Evolutionary conservation across 2,797 vertebrate species (phyloP).

Genomic region (Sebastes nivosus): DNA sequence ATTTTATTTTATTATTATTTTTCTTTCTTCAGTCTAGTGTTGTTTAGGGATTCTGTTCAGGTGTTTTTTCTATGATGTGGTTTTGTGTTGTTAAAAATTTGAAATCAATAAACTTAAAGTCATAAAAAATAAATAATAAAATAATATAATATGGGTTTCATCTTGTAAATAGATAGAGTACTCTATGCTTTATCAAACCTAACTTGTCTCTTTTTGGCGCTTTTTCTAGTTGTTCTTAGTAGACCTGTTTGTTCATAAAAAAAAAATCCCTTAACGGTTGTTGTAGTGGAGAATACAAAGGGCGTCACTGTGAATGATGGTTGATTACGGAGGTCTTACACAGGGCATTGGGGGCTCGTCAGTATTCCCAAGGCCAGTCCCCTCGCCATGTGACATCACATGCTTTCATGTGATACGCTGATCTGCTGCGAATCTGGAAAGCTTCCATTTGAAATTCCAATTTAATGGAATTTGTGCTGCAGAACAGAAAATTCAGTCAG

Average conservation of each 20-base stretch:
- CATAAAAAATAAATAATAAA: background rate
- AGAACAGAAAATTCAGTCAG: conserved; percentile 79
- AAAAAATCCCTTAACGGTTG: background rate
- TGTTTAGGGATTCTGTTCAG: background rate
- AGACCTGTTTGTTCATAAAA: background rate
- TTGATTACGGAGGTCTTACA: conserved; percentile 44
- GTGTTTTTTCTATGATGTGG: background rate
- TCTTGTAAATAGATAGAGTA: background rate
- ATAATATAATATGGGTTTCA: background rate
- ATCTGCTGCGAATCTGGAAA: conserved; percentile 81
- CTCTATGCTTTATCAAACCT: background rate
- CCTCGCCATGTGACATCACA: conserved; percentile 85
- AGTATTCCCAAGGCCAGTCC: conserved; percentile 62
- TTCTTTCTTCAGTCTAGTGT: background rate
- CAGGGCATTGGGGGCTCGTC: conserved; percentile 50
- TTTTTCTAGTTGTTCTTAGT: background rate
- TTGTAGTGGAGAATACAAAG: conserved; percentile 36
- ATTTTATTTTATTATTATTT: background rate
- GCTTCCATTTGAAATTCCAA: conserved; percentile 83
- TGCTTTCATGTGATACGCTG: conserved; percentile 87
- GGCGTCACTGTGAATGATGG: conserved; percentile 31
- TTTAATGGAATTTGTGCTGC: conserved; percentile 83
- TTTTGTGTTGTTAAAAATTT: background rate
- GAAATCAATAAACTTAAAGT: background rate
- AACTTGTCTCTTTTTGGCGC: background rate